Evolutionary conservation across 2,113 vertebrate genomes (phyloP), one percentile per base, ranked within the genome.

Genomic region (Spheniscus mendiculus): DNA sequence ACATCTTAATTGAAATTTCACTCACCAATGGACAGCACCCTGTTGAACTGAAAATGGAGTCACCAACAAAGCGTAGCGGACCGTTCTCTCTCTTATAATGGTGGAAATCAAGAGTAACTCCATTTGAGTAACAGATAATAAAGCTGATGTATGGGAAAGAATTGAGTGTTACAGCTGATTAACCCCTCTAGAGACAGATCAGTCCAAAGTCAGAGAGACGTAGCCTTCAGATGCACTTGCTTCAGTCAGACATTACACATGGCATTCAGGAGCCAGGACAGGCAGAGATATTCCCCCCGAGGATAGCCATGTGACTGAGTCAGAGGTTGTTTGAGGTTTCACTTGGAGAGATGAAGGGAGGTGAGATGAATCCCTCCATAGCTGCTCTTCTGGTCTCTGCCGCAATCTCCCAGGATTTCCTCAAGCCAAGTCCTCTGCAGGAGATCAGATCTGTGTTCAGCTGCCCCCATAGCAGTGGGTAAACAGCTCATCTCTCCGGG

Each of bases 231-330:
- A 32, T 27, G 34, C 10, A 26, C 12, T 83, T 59, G 36, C 14
- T 74, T 71, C 18, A 27, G 15, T 44, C 45, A 42, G 15, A 21
- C 0, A 0, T 69, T 65, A 27, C 2, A 44, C 12, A 5, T 42
- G 25, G 9, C 55, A 25, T 16, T 49, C 19, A 65, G 62, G 45
- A 93, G 30, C 38, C 79, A 62, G 14, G 30, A 47, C 38, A 44
- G 44, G 36, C 42, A 50, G 69, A 52, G 63, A 5, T 70, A 20
- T 32, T 76, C 7, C 20, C 44, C 38, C 30, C 26, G 27, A 5
- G 50, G 12, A 34, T 1, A 45, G 32, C 21, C n/a, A 9, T 27
- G 18, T 30, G 38, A n/a, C n/a, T 65, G 55, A 85, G 27, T 19
- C 40, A 49, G 62, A 82, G 40, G 8, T 5, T 45, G 21, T 6